Evolutionary conservation across 64 coral and sea anemone species (phyloP).

Genomic region (Pachyseris speciosa): DNA sequence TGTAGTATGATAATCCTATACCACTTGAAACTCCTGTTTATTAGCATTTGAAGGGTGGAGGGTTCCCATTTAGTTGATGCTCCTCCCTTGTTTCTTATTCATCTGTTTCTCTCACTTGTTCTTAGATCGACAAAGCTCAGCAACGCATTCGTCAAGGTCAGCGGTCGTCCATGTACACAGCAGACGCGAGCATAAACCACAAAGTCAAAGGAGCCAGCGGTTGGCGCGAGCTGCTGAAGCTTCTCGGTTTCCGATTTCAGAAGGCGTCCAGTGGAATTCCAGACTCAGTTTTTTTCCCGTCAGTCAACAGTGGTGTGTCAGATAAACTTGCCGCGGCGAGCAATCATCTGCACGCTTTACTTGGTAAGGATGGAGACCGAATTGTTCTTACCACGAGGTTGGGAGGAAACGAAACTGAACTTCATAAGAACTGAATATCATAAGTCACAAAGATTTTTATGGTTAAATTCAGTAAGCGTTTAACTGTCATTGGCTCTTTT

Average conservation of each 20-base stretch:
- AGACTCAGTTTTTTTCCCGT: constrained; percentile 94
- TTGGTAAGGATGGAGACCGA: constrained; percentile 35
- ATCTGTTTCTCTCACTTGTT: background rate
- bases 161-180: constrained; percentile 99
- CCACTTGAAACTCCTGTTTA: too few species aligned
- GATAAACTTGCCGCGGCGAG: constrained; percentile 69
- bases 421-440: background rate
- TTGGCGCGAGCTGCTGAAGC: constrained; percentile 85
- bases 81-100: background rate
- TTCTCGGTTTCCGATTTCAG: constrained; percentile 87
- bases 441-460: too few species aligned
- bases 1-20: too few species aligned
- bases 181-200: constrained; percentile 89
- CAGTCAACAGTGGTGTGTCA: constrained; percentile 39
- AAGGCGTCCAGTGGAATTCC: constrained; percentile 88
- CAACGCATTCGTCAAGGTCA: constrained; percentile 87
- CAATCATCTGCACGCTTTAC: constrained; percentile 80
- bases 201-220: constrained; percentile 95
- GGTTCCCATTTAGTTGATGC: background rate
- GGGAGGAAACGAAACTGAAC: background rate
- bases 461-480: too few species aligned
- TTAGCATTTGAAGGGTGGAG: too few species aligned
- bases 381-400: background rate
- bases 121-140: constrained; percentile 91
- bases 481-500: too few species aligned